These are phyloP conservation scores for Thermophis baileyi DNA, from an alignment of 2,113 vertebrate species.

Conservation along the genomic window DNA sequence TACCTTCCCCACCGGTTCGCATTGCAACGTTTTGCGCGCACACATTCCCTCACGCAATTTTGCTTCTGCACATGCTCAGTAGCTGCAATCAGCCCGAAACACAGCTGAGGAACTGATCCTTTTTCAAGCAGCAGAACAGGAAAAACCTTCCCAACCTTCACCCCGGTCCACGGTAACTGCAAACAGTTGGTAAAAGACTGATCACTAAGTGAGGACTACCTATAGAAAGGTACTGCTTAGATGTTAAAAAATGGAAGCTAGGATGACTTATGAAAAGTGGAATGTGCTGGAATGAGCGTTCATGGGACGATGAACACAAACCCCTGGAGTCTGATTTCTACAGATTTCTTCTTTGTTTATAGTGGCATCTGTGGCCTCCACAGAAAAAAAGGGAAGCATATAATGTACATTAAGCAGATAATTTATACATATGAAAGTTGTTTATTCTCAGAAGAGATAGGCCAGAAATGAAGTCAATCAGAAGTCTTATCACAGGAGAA, in stretches of 20 bases:
- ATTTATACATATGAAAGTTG: neutral
- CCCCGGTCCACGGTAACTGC: no score
- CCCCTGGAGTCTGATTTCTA: neutral
- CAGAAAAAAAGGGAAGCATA: neutral
- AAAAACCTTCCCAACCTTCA: no score
- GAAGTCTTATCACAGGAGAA: neutral
- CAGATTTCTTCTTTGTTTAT: neutral
- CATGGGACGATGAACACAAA: fast-evolving
- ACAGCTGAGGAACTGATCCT: no score
- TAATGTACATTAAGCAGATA: neutral
- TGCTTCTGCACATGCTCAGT: no score
- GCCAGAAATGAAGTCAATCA: neutral
- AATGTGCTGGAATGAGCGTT: fast-evolving
- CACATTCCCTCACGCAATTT: no score
- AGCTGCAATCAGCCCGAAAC: no score
- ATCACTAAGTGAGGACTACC: no score
- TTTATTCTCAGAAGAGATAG: neutral
- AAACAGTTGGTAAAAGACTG: no score
- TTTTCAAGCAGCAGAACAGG: no score
- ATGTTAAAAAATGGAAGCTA: conserved; percentile 5
- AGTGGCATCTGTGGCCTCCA: neutral
- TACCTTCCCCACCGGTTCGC: no score
- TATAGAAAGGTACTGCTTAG: neutral
- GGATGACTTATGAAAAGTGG: neutral
- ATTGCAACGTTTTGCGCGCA: no score